A percentile compares a stretch with the other conserved stretches of the same genome.
Evolutionary conservation across 2,113 vertebrate species (phyloP).

Genomic region (Maccullochella peelii): DNA sequence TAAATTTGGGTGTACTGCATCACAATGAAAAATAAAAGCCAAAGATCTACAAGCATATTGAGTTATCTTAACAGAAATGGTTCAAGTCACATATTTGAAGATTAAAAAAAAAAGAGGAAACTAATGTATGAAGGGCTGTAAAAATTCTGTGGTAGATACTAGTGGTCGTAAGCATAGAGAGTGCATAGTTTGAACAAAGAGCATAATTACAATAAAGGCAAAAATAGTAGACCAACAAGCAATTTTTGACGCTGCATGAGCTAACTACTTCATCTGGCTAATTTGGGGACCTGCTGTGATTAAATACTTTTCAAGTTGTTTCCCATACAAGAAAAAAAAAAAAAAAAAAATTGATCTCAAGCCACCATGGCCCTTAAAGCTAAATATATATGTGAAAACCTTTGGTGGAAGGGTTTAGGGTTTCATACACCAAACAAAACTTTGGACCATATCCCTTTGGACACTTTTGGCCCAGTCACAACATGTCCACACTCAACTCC

Average conservation of each 20-base stretch:
- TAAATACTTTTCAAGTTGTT: slow-evolving; percentile 57
- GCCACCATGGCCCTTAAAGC: slow-evolving; percentile 60
- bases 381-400: slow-evolving; percentile 52
- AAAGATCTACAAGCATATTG: slow-evolving; percentile 77
- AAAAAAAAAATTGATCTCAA: not conserved
- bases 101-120: slow-evolving; percentile 66
- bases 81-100: slow-evolving; percentile 88
- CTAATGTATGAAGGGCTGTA: slow-evolving; percentile 84
- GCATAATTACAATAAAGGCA: slow-evolving; percentile 75
- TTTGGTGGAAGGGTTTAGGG: slow-evolving; percentile 67
- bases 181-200: slow-evolving; percentile 84
- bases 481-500: slow-evolving; percentile 50
- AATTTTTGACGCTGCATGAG: slow-evolving; percentile 34
- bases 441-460: slow-evolving; percentile 44
- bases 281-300: slow-evolving; percentile 42
- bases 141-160: slow-evolving; percentile 90
- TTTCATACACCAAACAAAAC: slow-evolving; percentile 41
- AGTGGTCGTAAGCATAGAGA: slow-evolving; percentile 89
- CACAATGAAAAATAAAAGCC: slow-evolving; percentile 63
- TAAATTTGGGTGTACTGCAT: slow-evolving; percentile 69
- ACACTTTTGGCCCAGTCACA: slow-evolving; percentile 29
- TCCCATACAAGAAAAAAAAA: slow-evolving; percentile 35
- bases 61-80: slow-evolving; percentile 82
- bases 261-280: slow-evolving; percentile 61
- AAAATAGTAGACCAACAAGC: slow-evolving; percentile 62